A percentile compares a stretch with the other conserved stretches of the same genome.
Evolutionary conservation across 2,888 invertebrate species (phyloP).

Genomic region (Dysmachus trigonus): DNA sequence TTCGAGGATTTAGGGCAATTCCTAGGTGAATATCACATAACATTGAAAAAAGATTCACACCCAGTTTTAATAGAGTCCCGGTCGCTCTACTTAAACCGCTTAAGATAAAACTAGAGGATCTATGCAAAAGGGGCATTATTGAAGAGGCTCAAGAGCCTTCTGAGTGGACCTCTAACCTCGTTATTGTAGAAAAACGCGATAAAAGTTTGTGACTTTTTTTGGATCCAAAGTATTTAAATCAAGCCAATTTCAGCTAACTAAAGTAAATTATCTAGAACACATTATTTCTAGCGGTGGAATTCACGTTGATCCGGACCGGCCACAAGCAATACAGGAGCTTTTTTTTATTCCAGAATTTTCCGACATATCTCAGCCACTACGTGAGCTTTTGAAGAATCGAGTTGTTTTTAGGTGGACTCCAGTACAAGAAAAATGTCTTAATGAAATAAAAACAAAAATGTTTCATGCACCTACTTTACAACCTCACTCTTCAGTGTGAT

Average conservation of each 20-base stretch:
- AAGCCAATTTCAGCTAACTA: conserved; percentile 36
- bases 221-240: neutral
- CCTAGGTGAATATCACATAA: neutral
- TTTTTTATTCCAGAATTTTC: neutral
- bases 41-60: too few species aligned
- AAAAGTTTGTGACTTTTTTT: neutral
- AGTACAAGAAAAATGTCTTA: too few species aligned
- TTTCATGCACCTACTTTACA: too few species aligned
- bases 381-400: neutral
- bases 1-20: neutral
- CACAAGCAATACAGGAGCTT: conserved; percentile 18
- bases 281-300: conserved; percentile 47
- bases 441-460: too few species aligned
- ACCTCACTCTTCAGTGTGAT: too few species aligned
- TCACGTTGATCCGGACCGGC: conserved; percentile 30
- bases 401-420: too few species aligned
- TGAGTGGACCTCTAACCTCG: neutral
- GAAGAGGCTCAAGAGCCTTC: neutral
- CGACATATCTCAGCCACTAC: neutral
- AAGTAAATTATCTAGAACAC: conserved; percentile 47
- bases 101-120: neutral
- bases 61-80: neutral
- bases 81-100: neutral
- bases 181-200: neutral
- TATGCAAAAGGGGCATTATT: neutral